phyloP scores from a whole-genome alignment of 2,113 vertebrate species.

The Felis chaus region DNA sequence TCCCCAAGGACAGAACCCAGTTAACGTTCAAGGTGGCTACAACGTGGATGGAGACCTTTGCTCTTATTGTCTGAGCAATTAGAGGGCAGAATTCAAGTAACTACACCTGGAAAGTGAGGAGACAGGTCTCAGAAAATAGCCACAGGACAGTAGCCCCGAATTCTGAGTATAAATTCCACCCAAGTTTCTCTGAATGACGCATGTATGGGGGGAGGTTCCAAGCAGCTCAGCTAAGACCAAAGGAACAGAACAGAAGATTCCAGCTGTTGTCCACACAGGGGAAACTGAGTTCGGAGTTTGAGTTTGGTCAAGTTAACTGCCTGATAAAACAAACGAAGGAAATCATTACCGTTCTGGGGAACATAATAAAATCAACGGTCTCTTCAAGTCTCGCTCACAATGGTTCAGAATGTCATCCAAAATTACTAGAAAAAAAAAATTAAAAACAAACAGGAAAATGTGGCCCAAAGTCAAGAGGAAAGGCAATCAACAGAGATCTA shows the following conservation, averaged over 20 bases:
- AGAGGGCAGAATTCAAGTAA: neutral
- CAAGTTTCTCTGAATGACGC: neutral
- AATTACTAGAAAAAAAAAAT: neutral
- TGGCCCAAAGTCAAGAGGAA: constrained; percentile 37
- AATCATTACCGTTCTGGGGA: neutral
- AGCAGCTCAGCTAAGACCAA: neutral
- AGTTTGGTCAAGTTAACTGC: neutral
- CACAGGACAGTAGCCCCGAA: neutral
- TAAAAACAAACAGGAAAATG: neutral
- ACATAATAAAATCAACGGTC: neutral
- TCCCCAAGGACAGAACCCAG: neutral
- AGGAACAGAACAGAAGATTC: neutral
- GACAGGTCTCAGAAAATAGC: neutral
- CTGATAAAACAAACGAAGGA: neutral
- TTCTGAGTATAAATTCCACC: neutral
- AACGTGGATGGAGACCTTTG: neutral
- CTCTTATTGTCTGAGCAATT: neutral
- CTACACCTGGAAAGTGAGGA: neutral
- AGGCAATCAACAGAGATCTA: neutral
- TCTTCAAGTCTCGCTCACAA: constrained; percentile 15
- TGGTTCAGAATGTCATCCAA: neutral
- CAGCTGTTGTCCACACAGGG: neutral
- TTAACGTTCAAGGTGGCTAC: neutral
- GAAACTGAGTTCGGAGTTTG: neutral
- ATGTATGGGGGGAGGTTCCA: neutral